phyloP scores from a whole-genome alignment of 2,113 vertebrate genomes.

The Calyptommatus sinebrachiatus region DNA sequence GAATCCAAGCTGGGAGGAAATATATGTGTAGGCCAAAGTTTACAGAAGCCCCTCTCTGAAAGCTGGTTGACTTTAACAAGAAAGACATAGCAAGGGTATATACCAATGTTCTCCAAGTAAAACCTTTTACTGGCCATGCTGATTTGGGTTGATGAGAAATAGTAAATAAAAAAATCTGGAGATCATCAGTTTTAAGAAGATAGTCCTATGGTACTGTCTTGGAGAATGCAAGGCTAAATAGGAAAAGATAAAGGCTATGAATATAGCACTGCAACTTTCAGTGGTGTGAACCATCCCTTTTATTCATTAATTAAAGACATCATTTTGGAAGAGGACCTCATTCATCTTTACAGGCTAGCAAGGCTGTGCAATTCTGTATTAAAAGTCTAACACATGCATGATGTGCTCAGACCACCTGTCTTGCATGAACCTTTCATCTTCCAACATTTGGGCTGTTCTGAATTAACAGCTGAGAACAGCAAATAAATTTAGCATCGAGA shows the following conservation, averaged over 20 bases:
- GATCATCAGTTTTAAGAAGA: too few relatives aligned
- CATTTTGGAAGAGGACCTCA: background rate
- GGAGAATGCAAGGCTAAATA: background rate
- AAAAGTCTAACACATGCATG: background rate
- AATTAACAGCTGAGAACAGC: constrained; percentile 16
- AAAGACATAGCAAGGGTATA: background rate
- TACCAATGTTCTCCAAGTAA: too few relatives aligned
- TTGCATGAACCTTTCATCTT: constrained; percentile 12
- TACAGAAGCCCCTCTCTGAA: background rate
- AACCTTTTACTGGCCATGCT: too few relatives aligned
- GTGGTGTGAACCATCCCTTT: background rate
- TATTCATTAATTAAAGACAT: background rate
- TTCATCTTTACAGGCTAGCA: background rate
- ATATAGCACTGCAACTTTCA: background rate
- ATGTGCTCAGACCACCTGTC: background rate
- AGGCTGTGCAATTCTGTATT: background rate
- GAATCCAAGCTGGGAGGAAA: too few relatives aligned
- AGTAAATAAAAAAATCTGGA: too few relatives aligned
- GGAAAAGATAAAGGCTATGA: accelerated
- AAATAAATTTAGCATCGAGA: constrained; percentile 20
- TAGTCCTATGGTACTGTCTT: background rate
- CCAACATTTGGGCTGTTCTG: background rate
- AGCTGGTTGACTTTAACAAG: background rate
- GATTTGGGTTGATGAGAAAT: too few relatives aligned
- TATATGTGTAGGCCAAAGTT: background rate